Conservation (phyloP, 2,888 invertebrate species). For the Xestia sexstrigata region DNA sequence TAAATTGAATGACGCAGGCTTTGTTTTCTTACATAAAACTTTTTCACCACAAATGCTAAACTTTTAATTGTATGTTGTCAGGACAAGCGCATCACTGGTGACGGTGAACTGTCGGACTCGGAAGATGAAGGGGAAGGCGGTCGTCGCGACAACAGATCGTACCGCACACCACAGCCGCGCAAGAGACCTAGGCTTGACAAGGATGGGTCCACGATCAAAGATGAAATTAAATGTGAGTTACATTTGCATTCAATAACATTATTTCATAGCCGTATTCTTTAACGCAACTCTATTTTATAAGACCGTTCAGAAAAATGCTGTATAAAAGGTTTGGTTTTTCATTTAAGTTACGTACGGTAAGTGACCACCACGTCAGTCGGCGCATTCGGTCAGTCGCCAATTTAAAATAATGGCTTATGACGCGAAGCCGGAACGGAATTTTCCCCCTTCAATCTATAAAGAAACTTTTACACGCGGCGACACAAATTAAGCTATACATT, state of each 20-base stretch:
- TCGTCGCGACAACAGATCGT: constrained; percentile 92
- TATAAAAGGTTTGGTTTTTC: neutral
- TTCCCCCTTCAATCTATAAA: neutral
- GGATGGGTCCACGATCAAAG: constrained; percentile 90
- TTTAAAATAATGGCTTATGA: constrained; percentile 7
- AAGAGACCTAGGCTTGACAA: constrained; percentile 95
- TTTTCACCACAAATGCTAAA: constrained; percentile 3
- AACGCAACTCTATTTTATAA: neutral
- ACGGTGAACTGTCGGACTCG: constrained; percentile 98
- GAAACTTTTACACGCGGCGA: neutral
- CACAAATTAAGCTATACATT: too few species aligned
- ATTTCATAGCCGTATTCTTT: neutral
- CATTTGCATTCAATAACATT: neutral
- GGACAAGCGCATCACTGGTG: constrained; percentile 98
- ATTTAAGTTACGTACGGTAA: neutral
- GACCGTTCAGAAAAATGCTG: neutral
- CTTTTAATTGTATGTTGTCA: constrained; percentile 54
- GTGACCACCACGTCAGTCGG: neutral
- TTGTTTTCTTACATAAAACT: neutral
- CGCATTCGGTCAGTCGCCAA: neutral
- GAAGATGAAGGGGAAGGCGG: constrained; percentile 96
- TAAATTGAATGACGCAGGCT: neutral
- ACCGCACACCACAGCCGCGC: constrained; percentile 90
- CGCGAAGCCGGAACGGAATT: neutral
- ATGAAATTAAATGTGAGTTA: constrained; percentile 92